phyloP scores from a whole-genome alignment of 1,140 invertebrate genomes.

The Zaprionus vittiger region DNA sequence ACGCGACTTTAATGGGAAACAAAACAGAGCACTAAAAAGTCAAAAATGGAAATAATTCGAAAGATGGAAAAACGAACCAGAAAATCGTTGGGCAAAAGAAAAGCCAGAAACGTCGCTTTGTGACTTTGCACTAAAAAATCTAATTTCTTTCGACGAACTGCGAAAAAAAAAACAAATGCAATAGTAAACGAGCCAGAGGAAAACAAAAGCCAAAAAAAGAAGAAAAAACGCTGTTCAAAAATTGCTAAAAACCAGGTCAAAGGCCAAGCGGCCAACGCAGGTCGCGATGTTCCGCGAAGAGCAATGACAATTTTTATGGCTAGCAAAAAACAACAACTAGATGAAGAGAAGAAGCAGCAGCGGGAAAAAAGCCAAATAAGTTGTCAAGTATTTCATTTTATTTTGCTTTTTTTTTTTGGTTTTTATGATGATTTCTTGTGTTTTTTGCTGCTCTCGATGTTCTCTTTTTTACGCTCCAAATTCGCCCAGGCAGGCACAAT shows the following conservation, averaged over 20 bases:
- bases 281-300: constrained; percentile 38
- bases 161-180: constrained; percentile 53
- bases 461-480: constrained; percentile 82
- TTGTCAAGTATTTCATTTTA: constrained; percentile 49
- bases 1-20: constrained; percentile 55
- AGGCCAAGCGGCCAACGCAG: constrained; percentile 16
- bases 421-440: constrained; percentile 69
- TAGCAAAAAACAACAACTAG: constrained; percentile 31
- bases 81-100: not conserved
- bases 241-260: constrained; percentile 53
- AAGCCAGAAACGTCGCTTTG: constrained; percentile 39
- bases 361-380: constrained; percentile 33
- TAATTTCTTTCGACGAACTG: constrained; percentile 74
- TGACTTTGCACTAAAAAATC: constrained; percentile 74
- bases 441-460: constrained; percentile 75
- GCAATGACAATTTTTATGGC: constrained; percentile 45
- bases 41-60: not conserved
- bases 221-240: constrained; percentile 30
- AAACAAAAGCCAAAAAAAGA: constrained; percentile 20
- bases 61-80: not conserved
- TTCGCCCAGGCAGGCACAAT: constrained; percentile 45
- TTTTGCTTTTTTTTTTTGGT: constrained; percentile 14
- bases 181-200: constrained; percentile 31
- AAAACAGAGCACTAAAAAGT: constrained; percentile 32
- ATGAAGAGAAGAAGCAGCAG: constrained; percentile 7